Evolutionary conservation across 1,140 invertebrate species (phyloP), one percentile per base, ranked within the genome.

Genomic region (Ips typographus): DNA sequence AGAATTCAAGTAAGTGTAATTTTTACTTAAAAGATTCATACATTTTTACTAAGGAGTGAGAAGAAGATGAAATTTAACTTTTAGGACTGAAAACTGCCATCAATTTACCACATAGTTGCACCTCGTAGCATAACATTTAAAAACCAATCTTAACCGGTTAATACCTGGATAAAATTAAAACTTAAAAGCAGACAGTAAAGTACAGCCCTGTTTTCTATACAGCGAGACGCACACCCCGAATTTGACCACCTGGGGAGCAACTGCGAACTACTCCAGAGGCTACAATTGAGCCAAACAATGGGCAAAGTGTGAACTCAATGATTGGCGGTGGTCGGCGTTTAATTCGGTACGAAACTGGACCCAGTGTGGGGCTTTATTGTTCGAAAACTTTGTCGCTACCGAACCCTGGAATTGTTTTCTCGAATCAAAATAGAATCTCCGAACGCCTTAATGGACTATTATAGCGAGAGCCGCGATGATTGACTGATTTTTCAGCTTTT

Each of bases 231-330:
- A 22, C 22, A 22, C 22, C 22, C 22, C 22, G 22, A 22, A 72
- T 74, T 74, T 77, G 77, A 76, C 78, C 78, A 77, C 78, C 78
- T 74, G 76, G 74, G 52, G 77, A 58, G 44, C 40, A 2, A 74
- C 65, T 74, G 63, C 68, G 73, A 77, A 77, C 78, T 79, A 77
- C 76, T 79, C 75, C 77, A 78, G 76, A 75, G 76, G 78, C 77
- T 73, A 78, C 78, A 78, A 78, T 79, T 78, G 77, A 72, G 65
- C 53, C 76, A 78, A 72, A 78, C 76, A 78, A 79, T 75, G 58
- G 71, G 38, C 66, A 62, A 65, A 73, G 76, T 22, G 22, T 22
- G 74, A 67, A 75, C 75, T 75, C 77, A 77, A 76, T 74, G 73
- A 74, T 73, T 69, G 74, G 73, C 75, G 72, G 72, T 72, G 76